Evolutionary conservation across 2,888 invertebrate species (phyloP), one percentile per base, ranked within the genome.

Genomic region (Drosophila setosimentum): DNA sequence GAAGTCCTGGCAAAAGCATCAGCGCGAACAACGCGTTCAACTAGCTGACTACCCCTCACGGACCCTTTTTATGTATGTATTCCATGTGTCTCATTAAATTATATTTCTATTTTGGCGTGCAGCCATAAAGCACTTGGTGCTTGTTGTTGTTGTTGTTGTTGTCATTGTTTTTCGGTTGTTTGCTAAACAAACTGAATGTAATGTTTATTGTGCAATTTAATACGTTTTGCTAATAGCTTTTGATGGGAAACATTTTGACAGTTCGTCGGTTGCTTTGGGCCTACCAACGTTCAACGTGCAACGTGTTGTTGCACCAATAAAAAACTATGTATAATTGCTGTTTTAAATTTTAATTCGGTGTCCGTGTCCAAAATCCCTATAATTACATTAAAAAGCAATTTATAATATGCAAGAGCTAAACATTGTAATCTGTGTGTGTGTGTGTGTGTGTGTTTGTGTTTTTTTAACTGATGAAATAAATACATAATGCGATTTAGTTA

Each of bases 151-250:
- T 64, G 55, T 64, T 73, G 65, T 48, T 33, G 18, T 54, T 61
- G 54, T 58, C 3, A 16, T 16, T 21, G 13, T 71, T 66, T 33
- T 75, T 63, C 65, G 70, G 63, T 71, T 68, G 48, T 59, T 48
- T 29, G 68, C 68, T 53, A 87, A 82, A 82, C 73, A 80, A 55
- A 54, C 64, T 70, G 64, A 87, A 72, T 80, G 53, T 67, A 67
- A 71, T 69, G 61, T 65, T 80, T 66, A 67, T 71, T 66, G 33
- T 65, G 78, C 57, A 87, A 87, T 87, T 80, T 82, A 83, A 87
- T 89, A 86, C 82, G 68, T 76, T 76, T 61, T 13, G 71, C 76
- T 87, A 89, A 87, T 80, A 80, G 83, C 78, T 76, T 77, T 73
- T 77, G 62, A 69, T 68, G 70, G 69, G 65, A 68, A 84, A 68